Evolutionary conservation across 2,797 vertebrate species (phyloP), one percentile per base, ranked within the genome.

Genomic region (Dendrocincla tyrannina): DNA sequence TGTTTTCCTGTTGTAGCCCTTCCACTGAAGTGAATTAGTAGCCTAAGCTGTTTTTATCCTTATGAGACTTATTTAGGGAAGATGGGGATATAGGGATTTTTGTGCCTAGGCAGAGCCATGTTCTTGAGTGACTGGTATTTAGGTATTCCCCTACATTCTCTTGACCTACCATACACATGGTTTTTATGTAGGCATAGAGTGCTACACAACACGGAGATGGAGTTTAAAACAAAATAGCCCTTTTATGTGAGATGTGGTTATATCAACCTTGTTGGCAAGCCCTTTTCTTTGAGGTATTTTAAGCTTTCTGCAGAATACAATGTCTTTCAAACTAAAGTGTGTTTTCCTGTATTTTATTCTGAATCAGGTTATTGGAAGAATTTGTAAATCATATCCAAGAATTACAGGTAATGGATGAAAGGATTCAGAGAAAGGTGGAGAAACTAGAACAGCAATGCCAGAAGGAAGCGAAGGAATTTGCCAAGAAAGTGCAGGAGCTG

Each of bases 371-470:
- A 96, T 96, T 99, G 97, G 99, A 99, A 95, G 99, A 99, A 98
- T 99, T 99, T 98, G 98, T 99, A 94, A 99, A 98, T 98, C 99
- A 99, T 97, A 99, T 99, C 72, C 99, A 99, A 81, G 99, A 99
- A 95, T 98, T 99, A 70, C 99, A 99, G 97, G 98, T 99, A 89
- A 98, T 99, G 97, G 99, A 99, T 97, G 99, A 99, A 97, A 98
- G 99, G 89, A 99, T 99, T 97, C 99, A 99, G 96, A 98, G 99
- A 53, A 98, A 98, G 88, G 99, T 99, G 93, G 99, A 99, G 97
- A 99, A 99, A 97, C 98, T 99, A 72, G 99, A 99, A 95, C 98
- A 99, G 74, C 99, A 99, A 77, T 99, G 99, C 97, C 99, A 99
- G 93, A 99, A 99, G 66, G 99, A 99, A 98, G 99, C 99, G 37